Evolutionary conservation across 1,140 invertebrate species (phyloP), one percentile per base, ranked within the genome.

Genomic region (Littorina saxatilis): DNA sequence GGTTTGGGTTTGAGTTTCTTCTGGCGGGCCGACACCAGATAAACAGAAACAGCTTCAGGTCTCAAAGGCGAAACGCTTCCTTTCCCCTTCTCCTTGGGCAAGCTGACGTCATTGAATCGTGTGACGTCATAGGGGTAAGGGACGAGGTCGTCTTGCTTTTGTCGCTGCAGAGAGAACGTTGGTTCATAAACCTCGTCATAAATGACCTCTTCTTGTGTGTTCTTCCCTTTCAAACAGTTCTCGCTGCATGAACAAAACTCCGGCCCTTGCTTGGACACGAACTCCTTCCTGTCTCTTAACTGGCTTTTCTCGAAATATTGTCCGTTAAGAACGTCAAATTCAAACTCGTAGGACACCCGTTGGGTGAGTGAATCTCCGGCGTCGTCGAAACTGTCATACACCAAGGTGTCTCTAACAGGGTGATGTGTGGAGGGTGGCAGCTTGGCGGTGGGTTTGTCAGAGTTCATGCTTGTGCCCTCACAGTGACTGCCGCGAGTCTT

Each of bases 111-210:
- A 76, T 50, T 17, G 70, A 77, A 70, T n/a, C 61, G 32, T n/a
- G 23, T 78, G 55, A 78, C 76, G 76, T 78, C 76, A 78, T 78
- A 78, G 2, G 76, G 76, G 58, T 78, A 78, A 1, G 76, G 76
- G 29, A 78, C 58, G 20, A 78, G 35, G 76, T 43, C 23, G 55
- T 78, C 37, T 63, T 5, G 35, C 66, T 39, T 5, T 15, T 37
- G 66, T 39, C 5, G 43, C 43, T 17, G 43, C 43, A 17, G 7
- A 32, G 29, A 11, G 61, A 35, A 63, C 27, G 9, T 3, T 63
- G 61, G 7, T 27, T 11, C 23, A 32, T 32, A 29, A 32, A 11
- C 11, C 61, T 32, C 5, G 27, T 11, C 13, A 32, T 32, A n/a
- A n/a, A n/a, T n/a, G n/a, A n/a, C n/a, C n/a, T n/a, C n/a, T n/a